Evolutionary conservation across 1,140 invertebrate species (phyloP), one percentile per base, ranked within the genome.

Genomic region (Oreohelix idahoensis): DNA sequence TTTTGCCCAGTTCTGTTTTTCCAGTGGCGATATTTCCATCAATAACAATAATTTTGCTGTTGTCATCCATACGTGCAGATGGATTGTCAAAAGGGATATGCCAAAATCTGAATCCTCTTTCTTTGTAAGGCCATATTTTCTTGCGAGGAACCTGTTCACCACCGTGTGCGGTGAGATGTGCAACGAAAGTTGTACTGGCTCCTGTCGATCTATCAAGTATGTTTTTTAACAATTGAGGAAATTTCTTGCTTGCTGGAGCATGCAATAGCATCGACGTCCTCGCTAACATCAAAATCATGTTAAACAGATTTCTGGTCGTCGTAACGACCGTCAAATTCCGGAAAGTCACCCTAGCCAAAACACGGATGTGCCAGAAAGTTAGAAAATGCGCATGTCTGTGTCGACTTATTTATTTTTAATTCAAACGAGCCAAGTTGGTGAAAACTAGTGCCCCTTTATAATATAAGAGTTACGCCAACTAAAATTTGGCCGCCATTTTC

Each of bases 11-110:
- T 66, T 84, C 86, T 0, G 87, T 84, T 81, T 91, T 90, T 0
- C 88, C 88, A 0, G 87, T 83, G 17, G 84, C 89, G 0, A 90
- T 75, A 82, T 88, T 89, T 49, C 90, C 90, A 73, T 91, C 90
- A 36, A 91, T 85, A 20, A 89, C 29, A 38, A 91, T 85, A 0
- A 91, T 84, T 81, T 88, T 89, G 23, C 81, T 86, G 70, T 91
- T 91, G 53, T 90, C 89, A 81, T 90, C 85, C 17, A 90, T 79
- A 69, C 90, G 81, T 45, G 85, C 87, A 15, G 73, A 66, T 32
- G 84, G 86, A 8, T 76, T 75, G 49, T 88, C 88, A 51, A 87
- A 84, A 45, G 86, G 78, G 38, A 86, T 83, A 45, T 83, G 85
- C 17, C 83, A 87, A 0, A 32, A 39, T n/a, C 84, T 86, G 75